A percentile compares a stretch with the other conserved stretches of the same genome.
Evolutionary conservation across 2,113 vertebrate genomes (phyloP).

Genomic region (Vulpes vulpes): DNA sequence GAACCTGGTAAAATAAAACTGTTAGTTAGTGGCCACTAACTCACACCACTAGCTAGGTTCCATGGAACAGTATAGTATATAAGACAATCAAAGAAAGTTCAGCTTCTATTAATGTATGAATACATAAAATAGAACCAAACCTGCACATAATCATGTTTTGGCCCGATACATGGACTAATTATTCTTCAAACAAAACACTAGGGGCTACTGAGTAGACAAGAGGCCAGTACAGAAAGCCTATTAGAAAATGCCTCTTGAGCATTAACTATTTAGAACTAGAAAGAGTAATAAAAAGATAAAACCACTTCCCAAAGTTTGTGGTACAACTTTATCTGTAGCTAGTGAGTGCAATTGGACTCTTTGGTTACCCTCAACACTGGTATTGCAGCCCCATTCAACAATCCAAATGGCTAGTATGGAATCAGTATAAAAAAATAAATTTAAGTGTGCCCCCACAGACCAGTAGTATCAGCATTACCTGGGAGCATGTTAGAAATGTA

Average conservation of each 20-base stretch:
- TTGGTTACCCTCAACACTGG: neutral
- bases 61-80: neutral
- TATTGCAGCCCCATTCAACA: neutral
- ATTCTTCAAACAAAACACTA: conserved; percentile 25
- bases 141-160: neutral
- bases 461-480: neutral
- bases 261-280: neutral
- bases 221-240: neutral
- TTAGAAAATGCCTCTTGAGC: neutral
- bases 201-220: neutral
- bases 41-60: neutral
- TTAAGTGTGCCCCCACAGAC: neutral
- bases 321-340: neutral
- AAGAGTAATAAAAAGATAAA: neutral
- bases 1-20: conserved; percentile 1
- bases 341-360: neutral
- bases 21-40: neutral
- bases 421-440: neutral
- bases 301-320: neutral
- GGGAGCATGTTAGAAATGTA: neutral
- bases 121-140: neutral
- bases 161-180: neutral
- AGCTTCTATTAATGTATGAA: neutral
- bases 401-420: neutral
- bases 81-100: neutral